Evolutionary conservation across 2,113 vertebrate species (phyloP).

Genomic region (Camarhynchus parvulus): DNA sequence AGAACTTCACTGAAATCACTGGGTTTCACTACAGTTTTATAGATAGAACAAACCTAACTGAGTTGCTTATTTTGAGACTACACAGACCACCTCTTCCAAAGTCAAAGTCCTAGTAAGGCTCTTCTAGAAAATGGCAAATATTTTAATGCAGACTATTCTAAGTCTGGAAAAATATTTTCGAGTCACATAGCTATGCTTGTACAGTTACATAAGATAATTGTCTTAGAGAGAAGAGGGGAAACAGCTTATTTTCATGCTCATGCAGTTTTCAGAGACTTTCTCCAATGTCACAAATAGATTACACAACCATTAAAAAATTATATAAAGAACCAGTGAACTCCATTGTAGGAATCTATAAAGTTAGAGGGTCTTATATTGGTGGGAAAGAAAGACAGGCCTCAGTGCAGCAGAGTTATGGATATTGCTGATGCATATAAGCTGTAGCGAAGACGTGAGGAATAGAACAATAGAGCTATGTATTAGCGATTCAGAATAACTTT

Average conservation of each 20-base stretch:
- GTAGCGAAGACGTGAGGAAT: no score
- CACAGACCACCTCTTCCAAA: neutral
- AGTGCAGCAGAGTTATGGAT: no score
- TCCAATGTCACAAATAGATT: neutral
- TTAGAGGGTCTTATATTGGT: no score
- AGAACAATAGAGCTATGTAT: no score
- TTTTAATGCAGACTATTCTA: neutral
- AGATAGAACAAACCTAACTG: neutral
- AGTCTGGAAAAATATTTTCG: neutral
- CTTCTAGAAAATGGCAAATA: neutral
- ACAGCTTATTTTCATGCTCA: neutral
- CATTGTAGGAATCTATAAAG: no score
- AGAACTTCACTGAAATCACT: neutral
- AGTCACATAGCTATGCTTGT: neutral
- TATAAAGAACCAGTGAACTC: neutral
- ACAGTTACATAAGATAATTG: neutral
- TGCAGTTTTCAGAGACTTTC: neutral
- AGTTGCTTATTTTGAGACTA: neutral
- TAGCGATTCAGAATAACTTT: no score
- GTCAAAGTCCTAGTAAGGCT: neutral
- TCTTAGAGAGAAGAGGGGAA: rapidly evolving
- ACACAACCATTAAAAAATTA: neutral
- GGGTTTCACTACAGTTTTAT: neutral
- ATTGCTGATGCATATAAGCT: no score
- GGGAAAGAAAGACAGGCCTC: no score